Base-by-base conservation (phyloP, 2,888 invertebrate genomes). In the Ochropacha duplaris region DNA sequence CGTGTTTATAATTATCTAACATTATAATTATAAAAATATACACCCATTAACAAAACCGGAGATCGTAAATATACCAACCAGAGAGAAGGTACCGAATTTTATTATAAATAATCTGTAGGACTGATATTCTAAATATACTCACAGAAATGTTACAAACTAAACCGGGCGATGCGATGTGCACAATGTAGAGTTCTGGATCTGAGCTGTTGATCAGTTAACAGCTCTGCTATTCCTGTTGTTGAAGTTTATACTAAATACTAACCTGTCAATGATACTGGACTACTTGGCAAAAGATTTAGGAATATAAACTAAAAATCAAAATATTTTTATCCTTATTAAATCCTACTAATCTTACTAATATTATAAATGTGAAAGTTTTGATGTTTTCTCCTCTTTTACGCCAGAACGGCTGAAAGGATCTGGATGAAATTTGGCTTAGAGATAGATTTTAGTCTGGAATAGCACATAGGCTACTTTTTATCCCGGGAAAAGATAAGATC, bases 101-200 rank as follows among this genome's bases (percentile, higher is more conserved):
- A 66, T 69, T 63, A 69, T 63, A 74, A 69, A 74, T 69, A 77
- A 61, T 63, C 56, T 56, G 59, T 66, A 56, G 66, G 71, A 69
- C 60, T 62, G 50, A 59, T 58, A 62, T 69, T 52, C 78, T 72
- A 74, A 71, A 72, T 72, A 67, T 70, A 72, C 65, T 22, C 54
- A 68, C 66, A 26, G 62, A 68, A 75, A 70, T 66, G 69, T 62
- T 65, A 70, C 66, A 64, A 60, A 66, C 61, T 60, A 63, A 65
- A 62, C 64, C 50, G 60, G 62, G 64, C 56, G 57, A 64, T 66
- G 63, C 62, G 64, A 64, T 44, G 44, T 44, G 19, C 8, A 39
- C 39, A 19, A 19, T 44, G 19, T 19, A 44, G 39, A 19, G 44
- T n/a, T 44, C 44, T 44, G 19, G 44, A n/a, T 44, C 44, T 44